Percentiles rank a stretch among this genome's conserved stretches.
These are phyloP conservation scores for Aporophyla lueneburgensis DNA, from an alignment of 2,888 invertebrate genomes.

Conservation along the genomic window DNA sequence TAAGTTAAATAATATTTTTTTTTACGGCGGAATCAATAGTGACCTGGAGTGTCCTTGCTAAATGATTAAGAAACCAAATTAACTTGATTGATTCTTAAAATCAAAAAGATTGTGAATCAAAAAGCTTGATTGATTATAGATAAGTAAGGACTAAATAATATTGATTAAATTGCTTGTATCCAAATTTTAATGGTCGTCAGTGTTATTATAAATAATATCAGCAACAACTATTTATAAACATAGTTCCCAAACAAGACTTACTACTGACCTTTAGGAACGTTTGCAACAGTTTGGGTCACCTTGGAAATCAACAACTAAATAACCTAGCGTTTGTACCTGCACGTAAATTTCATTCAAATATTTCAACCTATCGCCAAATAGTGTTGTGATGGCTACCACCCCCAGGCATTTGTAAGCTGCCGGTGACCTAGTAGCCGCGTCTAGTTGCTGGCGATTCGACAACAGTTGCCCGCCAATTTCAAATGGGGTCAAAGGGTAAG, in stretches of 20 bases:
- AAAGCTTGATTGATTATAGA: neutral
- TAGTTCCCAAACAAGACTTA: slow-evolving; percentile 20
- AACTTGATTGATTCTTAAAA: neutral
- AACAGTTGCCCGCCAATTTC: neutral
- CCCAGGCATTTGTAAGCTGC: neutral
- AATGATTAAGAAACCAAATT: slow-evolving; percentile 1
- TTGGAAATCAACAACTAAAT: slow-evolving; percentile 11
- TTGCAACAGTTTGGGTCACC: slow-evolving; percentile 16
- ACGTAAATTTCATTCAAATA: neutral
- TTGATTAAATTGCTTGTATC: neutral
- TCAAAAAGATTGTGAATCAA: slow-evolving; percentile 2
- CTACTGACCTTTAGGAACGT: slow-evolving; percentile 24
- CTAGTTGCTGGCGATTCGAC: neutral
- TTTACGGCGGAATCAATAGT: neutral
- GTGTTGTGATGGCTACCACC: too few species aligned
- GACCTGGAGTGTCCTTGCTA: slow-evolving; percentile 3
- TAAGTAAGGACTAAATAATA: neutral
- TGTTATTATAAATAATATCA: neutral
- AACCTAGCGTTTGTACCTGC: neutral
- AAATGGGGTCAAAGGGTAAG: neutral
- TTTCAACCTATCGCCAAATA: neutral
- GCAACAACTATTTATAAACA: neutral
- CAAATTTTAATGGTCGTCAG: neutral
- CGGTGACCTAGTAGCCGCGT: neutral
- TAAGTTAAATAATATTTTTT: neutral